Percentiles rank a stretch among this genome's conserved stretches.
Evolutionary conservation across 2,113 vertebrate species (phyloP).

Genomic region (Alosa alosa): DNA sequence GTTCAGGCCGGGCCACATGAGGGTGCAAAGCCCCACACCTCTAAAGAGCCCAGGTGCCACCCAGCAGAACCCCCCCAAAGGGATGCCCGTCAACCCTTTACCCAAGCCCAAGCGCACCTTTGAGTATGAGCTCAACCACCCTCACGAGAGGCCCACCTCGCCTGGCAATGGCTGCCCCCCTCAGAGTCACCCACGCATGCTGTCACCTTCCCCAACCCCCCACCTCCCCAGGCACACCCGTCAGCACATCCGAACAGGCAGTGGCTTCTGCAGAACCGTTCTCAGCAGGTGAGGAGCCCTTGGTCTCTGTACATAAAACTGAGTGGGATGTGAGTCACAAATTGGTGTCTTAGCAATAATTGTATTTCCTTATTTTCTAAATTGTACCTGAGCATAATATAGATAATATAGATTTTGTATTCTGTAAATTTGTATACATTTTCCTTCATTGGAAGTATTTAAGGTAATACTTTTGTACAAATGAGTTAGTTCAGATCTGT

Average conservation of each 20-base stretch:
- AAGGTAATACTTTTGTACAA: not conserved
- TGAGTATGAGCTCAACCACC: slow-evolving; percentile 92
- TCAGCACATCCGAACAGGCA: slow-evolving; percentile 2
- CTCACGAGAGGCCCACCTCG: slow-evolving; percentile 70
- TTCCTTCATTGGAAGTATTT: not conserved
- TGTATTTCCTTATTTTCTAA: not conserved
- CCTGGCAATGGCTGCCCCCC: slow-evolving; percentile 88
- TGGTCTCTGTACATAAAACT: not conserved
- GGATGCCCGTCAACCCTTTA: slow-evolving; percentile 86
- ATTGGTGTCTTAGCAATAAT: not conserved
- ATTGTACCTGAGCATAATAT: not conserved
- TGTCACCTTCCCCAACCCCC: slow-evolving; percentile 82
- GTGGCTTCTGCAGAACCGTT: slow-evolving; percentile 10
- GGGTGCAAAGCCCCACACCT: slow-evolving; percentile 67
- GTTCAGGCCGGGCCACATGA: slow-evolving; percentile 66
- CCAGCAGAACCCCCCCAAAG: slow-evolving; percentile 60
- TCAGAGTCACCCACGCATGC: slow-evolving; percentile 81
- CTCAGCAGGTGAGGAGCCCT: not conserved
- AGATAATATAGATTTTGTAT: no score
- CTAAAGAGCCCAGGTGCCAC: not conserved
- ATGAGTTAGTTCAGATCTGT: no score
- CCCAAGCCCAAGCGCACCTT: slow-evolving; percentile 99
- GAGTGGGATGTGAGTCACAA: not conserved
- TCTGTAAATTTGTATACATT: not conserved
- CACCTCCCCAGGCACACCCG: slow-evolving; percentile 69